Evolutionary conservation across 64 coral and sea anemone species (phyloP).

Genomic region (Stichodactyla mertensii): DNA sequence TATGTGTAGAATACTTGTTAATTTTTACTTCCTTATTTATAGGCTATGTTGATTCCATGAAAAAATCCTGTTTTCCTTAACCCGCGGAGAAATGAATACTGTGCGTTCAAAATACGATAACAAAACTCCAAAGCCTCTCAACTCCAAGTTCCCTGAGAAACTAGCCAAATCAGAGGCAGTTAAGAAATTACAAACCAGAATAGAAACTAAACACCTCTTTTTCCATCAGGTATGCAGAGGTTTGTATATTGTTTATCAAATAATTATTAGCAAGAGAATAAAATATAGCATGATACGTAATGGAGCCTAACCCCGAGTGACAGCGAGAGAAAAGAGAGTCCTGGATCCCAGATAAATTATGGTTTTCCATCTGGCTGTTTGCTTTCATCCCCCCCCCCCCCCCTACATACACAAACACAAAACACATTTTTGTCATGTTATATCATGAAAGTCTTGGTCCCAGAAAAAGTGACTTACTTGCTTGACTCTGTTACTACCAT

Average conservation of each 20-base stretch:
- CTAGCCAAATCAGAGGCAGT: neutral
- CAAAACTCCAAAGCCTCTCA: slow-evolving; percentile 21
- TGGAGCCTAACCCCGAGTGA: too few relatives aligned
- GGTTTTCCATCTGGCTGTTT: too few relatives aligned
- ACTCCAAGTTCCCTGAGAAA: neutral
- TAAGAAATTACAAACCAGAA: neutral
- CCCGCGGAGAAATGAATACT: neutral
- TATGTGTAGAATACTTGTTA: neutral
- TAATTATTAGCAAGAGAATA: too few relatives aligned
- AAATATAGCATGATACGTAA: too few relatives aligned
- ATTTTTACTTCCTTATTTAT: neutral
- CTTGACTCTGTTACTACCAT: neutral
- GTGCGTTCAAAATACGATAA: neutral
- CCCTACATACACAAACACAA: too few relatives aligned
- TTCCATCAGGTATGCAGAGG: neutral
- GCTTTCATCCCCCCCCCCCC: too few relatives aligned
- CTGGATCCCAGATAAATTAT: too few relatives aligned
- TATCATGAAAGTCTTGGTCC: too few relatives aligned
- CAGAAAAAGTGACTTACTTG: neutral
- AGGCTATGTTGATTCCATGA: slow-evolving; percentile 25
- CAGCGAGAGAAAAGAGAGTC: too few relatives aligned
- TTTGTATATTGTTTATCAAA: too few relatives aligned
- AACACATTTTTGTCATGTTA: too few relatives aligned
- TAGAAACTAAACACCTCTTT: neutral
- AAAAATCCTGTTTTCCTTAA: slow-evolving; percentile 1